Base-by-base conservation (phyloP, 2,888 invertebrate genomes). In the Heteropelma amictum region DNA sequence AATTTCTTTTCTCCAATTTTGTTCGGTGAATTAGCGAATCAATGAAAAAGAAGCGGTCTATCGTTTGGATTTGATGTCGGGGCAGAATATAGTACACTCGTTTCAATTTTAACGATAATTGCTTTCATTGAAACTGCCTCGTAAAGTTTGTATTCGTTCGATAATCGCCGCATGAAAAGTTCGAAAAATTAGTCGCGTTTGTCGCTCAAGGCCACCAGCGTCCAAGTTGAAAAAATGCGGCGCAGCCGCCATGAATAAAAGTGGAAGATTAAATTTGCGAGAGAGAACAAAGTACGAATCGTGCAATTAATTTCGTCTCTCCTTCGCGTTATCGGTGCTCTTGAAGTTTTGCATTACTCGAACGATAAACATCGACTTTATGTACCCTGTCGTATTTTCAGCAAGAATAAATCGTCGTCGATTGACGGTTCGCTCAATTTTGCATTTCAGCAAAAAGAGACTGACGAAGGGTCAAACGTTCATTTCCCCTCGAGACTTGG, bases 281-380 rank as follows among this genome's bases (percentile, higher is more conserved):
- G 53, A 30, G 53, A 28, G 28, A n/a, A 26, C 1, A 4, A 28
- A 47, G 33, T 10, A 26, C 19, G n/a, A n/a, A n/a, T n/a, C n/a
- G n/a, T 30, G 8, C 2, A 26, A 23, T 35, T 33, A 33, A 40
- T 7, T 56, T 63, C 1, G 38, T 40, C 38, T 23, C 30, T 28
- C 21, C 23, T 17, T 30, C 14, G 19, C 38, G 56, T 56, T 56
- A 71, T 71, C 56, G 30, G 56, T 56, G 38, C 35, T 47, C 63
- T 49, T 56, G 71, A 71, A 54, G 56, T 64, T 64, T 61, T 26
- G 38, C 47, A 64, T 47, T 56, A 35, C 47, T n/a, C 45, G 17
- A 51, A 49, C 19, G 17, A 19, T 40, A 14, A 51, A 49, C 17
- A 23, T 8, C 40, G 28, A n/a, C 28, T 3, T 19, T 38, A 19